These are phyloP conservation scores for Spilarctia lutea DNA, from an alignment of 2,888 invertebrate genomes.

Conservation along the genomic window DNA sequence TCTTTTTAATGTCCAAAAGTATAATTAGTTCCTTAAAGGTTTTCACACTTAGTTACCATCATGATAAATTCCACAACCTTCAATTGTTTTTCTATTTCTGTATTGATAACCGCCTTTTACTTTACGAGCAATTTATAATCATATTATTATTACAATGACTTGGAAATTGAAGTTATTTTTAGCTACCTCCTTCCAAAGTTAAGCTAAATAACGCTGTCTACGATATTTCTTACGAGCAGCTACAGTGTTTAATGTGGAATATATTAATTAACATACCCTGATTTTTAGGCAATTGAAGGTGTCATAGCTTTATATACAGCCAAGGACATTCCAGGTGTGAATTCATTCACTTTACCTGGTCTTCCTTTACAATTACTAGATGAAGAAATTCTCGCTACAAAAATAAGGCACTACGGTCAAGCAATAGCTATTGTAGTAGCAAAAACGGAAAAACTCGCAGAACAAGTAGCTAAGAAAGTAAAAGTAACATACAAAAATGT, in stretches of 20 bases:
- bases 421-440: slow-evolving; percentile 90
- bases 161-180: too few species aligned
- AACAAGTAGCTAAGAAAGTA: slow-evolving; percentile 85
- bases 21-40: too few species aligned
- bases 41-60: neutral
- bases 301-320: slow-evolving; percentile 88
- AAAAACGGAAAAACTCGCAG: slow-evolving; percentile 83
- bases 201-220: too few species aligned
- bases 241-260: too few species aligned
- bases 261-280: neutral
- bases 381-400: slow-evolving; percentile 85
- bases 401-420: slow-evolving; percentile 89
- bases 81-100: neutral
- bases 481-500: slow-evolving; percentile 85
- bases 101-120: too few species aligned
- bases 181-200: too few species aligned
- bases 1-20: too few species aligned
- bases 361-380: slow-evolving; percentile 69
- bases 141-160: too few species aligned
- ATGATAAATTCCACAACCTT: neutral
- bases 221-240: neutral
- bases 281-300: slow-evolving; percentile 86
- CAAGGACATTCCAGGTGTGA: slow-evolving; percentile 90
- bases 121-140: too few species aligned
- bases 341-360: slow-evolving; percentile 80